Conservation (phyloP, 1,140 invertebrate species). For the Drosophila pruinosa region DNA sequence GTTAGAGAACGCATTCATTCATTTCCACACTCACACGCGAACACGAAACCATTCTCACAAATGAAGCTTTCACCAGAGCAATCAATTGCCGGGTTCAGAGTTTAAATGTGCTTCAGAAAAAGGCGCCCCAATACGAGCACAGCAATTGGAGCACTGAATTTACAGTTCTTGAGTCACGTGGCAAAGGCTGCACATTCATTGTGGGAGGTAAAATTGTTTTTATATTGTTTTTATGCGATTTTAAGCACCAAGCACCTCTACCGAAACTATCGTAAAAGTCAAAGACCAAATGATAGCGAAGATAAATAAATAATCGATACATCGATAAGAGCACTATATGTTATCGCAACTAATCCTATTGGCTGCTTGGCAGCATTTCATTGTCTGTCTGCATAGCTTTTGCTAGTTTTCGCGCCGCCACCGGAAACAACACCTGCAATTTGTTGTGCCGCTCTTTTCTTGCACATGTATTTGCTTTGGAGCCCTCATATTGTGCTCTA, state of each 20-base stretch:
- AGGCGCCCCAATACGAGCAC: background rate
- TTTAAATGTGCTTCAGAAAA: constrained; percentile 58
- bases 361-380: background rate
- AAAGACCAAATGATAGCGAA: background rate
- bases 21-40: background rate
- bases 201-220: background rate
- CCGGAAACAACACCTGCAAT: constrained; percentile 42
- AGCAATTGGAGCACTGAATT: background rate
- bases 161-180: constrained; percentile 18
- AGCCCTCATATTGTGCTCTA: background rate
- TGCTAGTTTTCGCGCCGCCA: background rate
- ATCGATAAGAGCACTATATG: background rate
- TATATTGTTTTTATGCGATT: background rate
- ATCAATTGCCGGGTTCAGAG: constrained; percentile 79
- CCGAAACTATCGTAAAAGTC: background rate
- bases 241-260: too few relatives aligned
- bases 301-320: background rate
- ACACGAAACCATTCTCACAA: constrained; percentile 37
- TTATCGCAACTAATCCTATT: background rate
- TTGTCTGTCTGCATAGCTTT: background rate
- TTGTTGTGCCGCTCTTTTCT: too few relatives aligned
- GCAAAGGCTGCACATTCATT: constrained; percentile 13
- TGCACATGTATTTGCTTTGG: constrained; percentile 13
- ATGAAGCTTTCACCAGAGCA: constrained; percentile 74
- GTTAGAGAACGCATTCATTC: constrained; percentile 66